Base-by-base conservation (phyloP, 2,797 vertebrate genomes). In the Crypturellus tataupa region DNA sequence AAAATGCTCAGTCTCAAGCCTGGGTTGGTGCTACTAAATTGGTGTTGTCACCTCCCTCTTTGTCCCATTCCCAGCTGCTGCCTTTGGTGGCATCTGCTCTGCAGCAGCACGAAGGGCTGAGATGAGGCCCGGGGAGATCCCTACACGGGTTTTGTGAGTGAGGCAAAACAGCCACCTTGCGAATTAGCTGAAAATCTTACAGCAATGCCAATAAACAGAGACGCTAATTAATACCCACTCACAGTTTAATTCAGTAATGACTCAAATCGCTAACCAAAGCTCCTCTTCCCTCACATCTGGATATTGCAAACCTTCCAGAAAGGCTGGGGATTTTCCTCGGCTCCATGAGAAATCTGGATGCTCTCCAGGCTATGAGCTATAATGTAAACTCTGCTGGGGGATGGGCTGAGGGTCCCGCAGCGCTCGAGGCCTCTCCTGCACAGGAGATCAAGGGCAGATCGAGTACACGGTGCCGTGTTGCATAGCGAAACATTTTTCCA, bases 11-110 rank as follows among this genome's bases (percentile, higher is more conserved):
- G 75, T 91, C 87, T 23, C 65, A 75, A 1, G 68, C 82, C 85
- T 84, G 86, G 47, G 19, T 49, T 94, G 87, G 84, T 60, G 56
- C 67, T 85, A 39, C 18, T 87, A 70, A 94, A 90, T 31, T 53
- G 49, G 90, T 37, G 35, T 76, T 67, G 53, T 65, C 81, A 65
- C 55, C 51, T 87, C 40, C 25, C 70, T 37, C n/a, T 69, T 55
- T n/a, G 27, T 51, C 33, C 67, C 42, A 2, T 25, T 80, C 15
- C 29, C 23, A 72, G 24, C 18, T 40, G n/a, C 2, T 60, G 6
- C 15, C 2, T 44, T 42, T 56, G 33, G 46, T 23, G 23, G 39
- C 19, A 31, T 73, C 86, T 89, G 24, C 80, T 56, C 27, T 35
- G 4, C 8, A 24, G 47, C n/a, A 29, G 27, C 64, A 18, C 64